A percentile compares a stretch with the other conserved stretches of the same genome.
Evolutionary conservation across 2,888 invertebrate species (phyloP).

Genomic region (Phasia obesa): DNA sequence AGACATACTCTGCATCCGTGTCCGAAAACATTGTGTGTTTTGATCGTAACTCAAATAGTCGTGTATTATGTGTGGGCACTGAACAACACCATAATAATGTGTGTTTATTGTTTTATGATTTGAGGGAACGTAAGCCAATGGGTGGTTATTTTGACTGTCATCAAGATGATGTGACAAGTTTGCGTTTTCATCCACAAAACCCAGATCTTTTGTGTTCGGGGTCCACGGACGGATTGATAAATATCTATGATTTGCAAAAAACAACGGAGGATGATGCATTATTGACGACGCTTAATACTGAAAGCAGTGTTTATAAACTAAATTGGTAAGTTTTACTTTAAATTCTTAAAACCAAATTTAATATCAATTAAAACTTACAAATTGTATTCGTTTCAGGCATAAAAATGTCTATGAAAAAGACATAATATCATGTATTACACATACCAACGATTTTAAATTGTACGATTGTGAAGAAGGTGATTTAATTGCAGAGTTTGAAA

Average conservation of each 20-base stretch:
- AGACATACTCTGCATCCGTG: conserved; percentile 21
- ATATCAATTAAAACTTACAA: not conserved
- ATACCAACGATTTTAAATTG: conserved; percentile 87
- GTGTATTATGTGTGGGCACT: conserved; percentile 89
- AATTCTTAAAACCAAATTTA: not conserved
- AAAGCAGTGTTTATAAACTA: conserved; percentile 88
- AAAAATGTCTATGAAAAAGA: conserved; percentile 81
- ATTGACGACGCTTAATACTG: conserved; percentile 89
- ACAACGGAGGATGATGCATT: conserved; percentile 91
- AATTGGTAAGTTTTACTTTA: conserved; percentile 82
- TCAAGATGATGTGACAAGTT: conserved; percentile 88
- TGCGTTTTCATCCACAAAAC: conserved; percentile 88
- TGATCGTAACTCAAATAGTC: conserved; percentile 88
- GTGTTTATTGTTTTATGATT: conserved; percentile 92
- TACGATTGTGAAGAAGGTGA: conserved; percentile 87
- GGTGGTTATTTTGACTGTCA: conserved; percentile 94
- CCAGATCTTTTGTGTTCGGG: conserved; percentile 88
- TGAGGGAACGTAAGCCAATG: conserved; percentile 85
- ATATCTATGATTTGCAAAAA: conserved; percentile 90
- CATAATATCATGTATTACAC: conserved; percentile 87
- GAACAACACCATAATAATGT: conserved; percentile 87
- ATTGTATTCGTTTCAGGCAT: conserved; percentile 75
- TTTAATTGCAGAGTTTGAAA: conserved; percentile 84
- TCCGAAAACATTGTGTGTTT: conserved; percentile 87
- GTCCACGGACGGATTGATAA: conserved; percentile 92